Base-by-base conservation (phyloP, 2,888 invertebrate genomes). In the Keiferia lycopersicella region DNA sequence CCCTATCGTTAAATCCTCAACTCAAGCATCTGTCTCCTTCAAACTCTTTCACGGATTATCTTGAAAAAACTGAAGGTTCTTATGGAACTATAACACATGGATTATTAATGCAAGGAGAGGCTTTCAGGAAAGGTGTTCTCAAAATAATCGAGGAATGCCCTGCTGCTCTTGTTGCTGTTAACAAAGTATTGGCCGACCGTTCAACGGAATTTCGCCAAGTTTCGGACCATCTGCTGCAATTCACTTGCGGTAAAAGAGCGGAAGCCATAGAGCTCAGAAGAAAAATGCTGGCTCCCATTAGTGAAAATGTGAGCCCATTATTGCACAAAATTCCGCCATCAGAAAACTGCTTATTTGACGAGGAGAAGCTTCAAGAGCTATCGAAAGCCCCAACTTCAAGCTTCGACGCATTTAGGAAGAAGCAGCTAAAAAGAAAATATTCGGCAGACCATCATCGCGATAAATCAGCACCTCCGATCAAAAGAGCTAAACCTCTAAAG, bases 211-310 rank as follows among this genome's bases (percentile, higher is more conserved):
- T 56, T 26, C 14, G 58, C 4, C 60, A 51, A 4, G 34, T 63
- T 22, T 66, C 64, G 14, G 66, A 69, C 34, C 62, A 64, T 61
- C 18, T 69, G 8, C 61, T 68, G 2, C 66, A 68, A 51, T 68
- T 61, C 14, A 62, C 62, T 16, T 68, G 68, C 39, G 68, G 64
- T 1, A 62, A 61, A 39, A 63, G 64, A 45, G 66, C 66, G 4
- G 66, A 66, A 22, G 18, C 61, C 2, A 66, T 68, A 3, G 66
- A 68, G 18, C 45, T 16, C 11, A 50, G 50, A 10, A n/a, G 50
- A 8, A 50, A 50, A 50, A 10, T 10, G n/a, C 18, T 50, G 20
- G 50, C 50, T 11, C 20, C 50, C 18, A 2, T 50, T 11, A 50
- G 20, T 20, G 50, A 50, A 11, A 50, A 50, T 50, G 1, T 20